Evolutionary conservation across 2,888 invertebrate species (phyloP), one percentile per base, ranked within the genome.

Genomic region (Folsomia manolachei): DNA sequence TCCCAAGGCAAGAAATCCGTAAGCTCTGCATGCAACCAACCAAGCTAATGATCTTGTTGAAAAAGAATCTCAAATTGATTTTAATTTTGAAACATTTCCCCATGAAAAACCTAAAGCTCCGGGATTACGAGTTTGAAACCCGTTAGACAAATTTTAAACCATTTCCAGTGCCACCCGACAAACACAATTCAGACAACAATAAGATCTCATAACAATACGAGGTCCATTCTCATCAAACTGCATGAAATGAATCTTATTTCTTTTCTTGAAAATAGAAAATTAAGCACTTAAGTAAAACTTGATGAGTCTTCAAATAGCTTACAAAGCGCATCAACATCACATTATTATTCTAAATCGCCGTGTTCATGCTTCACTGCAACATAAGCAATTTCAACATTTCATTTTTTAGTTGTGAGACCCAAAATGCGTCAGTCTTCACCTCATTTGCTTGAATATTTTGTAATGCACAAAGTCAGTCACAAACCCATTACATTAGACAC

Each of bases 381-480:
- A n/a, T 56, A 7, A n/a, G 56, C 56, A 56, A 56, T 56, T 56
- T 19, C 56, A 56, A 56, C 51, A 56, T 56, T 56, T 56, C 56
- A 56, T 56, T 18, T 18, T 39, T 7, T 56, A 56, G 11, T 7
- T 14, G 19, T 14, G n/a, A 18, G 56, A 21, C 19, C 11, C 23
- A 51, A 21, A 23, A 19, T 4, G 21, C 4, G 25, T 26, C 39
- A 27, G 19, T 64, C 64, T 27, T 27, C 65, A 66, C 65, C 52
- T 66, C 65, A 66, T 66, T 66, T 66, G n/a, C 51, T 25, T 56
- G 56, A 63, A 66, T 27, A 64, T 19, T 64, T 64, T 26, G n/a
- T 7, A 56, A 56, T 19, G 56, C 56, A 56, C 21, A 56, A 7
- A 56, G n/a, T n/a, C n/a, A n/a, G n/a, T n/a, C n/a, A n/a, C n/a